Conservation (phyloP, 1,140 invertebrate genomes). For the Lucilia sericata region DNA sequence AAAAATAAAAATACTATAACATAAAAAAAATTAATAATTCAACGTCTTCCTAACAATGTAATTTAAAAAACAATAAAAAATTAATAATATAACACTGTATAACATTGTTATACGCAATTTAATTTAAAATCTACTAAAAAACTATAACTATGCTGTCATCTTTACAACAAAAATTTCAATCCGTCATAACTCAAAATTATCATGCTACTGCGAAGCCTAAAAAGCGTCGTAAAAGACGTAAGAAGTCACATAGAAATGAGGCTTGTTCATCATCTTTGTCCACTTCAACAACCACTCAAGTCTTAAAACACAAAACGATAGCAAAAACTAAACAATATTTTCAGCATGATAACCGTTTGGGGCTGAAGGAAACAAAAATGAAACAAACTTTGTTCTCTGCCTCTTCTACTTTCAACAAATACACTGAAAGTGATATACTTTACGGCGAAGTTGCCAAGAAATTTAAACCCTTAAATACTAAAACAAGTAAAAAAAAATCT, state of each 20-base stretch:
- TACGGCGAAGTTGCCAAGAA: conserved; percentile 64
- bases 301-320: conserved; percentile 20
- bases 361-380: background rate
- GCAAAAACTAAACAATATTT: conserved; percentile 56
- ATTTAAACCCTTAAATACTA: conserved; percentile 56
- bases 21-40: conserved; percentile 46
- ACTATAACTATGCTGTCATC: conserved; percentile 55
- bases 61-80: background rate
- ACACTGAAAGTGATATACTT: conserved; percentile 58
- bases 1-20: conserved; percentile 1
- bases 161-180: conserved; percentile 22
- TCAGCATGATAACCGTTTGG: conserved; percentile 61
- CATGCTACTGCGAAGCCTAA: conserved; percentile 51
- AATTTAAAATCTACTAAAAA: too few relatives aligned
- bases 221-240: conserved; percentile 59
- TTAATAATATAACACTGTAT: background rate
- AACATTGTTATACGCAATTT: too few relatives aligned
- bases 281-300: conserved; percentile 35
- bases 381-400: background rate
- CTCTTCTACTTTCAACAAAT: conserved; percentile 39
- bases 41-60: conserved; percentile 50
- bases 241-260: conserved; percentile 54
- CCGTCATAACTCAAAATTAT: background rate
- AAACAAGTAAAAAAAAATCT: conserved; percentile 20
- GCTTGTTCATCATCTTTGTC: too few relatives aligned